A percentile compares a stretch with the other conserved stretches of the same genome.
These are phyloP conservation scores for Adineta ricciae DNA, from an alignment of 2,888 invertebrate genomes.

Conservation along the genomic window DNA sequence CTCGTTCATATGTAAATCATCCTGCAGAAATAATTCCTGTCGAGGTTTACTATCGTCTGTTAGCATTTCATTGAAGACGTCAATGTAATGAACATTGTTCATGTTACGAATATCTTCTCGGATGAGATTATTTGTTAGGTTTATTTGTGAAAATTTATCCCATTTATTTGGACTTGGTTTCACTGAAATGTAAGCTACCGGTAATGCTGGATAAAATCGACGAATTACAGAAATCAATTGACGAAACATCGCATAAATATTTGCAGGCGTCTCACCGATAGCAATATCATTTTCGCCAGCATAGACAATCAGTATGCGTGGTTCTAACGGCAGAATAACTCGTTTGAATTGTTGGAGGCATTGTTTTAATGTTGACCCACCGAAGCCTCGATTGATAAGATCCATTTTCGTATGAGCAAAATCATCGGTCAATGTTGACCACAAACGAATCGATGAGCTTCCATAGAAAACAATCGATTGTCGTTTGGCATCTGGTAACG, in stretches of 20 bases:
- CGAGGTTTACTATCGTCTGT: neutral
- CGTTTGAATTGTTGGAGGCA: neutral
- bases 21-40: neutral
- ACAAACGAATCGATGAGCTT: neutral
- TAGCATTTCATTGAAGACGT: neutral
- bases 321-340: neutral
- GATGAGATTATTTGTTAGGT: neutral
- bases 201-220: neutral
- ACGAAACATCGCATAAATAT: neutral
- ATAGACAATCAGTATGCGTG: neutral
- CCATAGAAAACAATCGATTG: neutral
- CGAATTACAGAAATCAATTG: neutral
- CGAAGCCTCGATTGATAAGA: neutral
- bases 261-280: neutral
- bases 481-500: neutral
- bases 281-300: slow-evolving; percentile 11
- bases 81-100: neutral
- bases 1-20: neutral
- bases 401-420: neutral
- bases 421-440: neutral
- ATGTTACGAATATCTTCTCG: neutral
- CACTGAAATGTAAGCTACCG: neutral
- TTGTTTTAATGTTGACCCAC: neutral
- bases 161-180: neutral
- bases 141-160: too few species aligned